Conservation (phyloP, 2,113 vertebrate genomes). For the Cebus imitator region DNA sequence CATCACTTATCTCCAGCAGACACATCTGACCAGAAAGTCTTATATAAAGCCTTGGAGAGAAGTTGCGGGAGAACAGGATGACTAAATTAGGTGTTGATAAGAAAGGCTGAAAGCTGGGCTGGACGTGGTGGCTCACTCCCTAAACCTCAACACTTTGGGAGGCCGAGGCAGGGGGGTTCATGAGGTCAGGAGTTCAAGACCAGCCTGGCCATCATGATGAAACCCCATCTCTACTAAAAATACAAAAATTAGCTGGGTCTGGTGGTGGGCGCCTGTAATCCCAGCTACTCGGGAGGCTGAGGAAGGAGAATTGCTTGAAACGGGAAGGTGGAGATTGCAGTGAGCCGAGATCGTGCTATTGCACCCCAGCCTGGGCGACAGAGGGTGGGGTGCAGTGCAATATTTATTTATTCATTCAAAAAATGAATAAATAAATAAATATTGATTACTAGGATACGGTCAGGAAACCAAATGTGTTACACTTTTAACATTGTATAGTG, state of each 20-base stretch:
- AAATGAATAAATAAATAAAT: no score
- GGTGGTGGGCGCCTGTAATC: fast-evolving
- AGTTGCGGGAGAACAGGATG: not conserved
- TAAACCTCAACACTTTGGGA: no score
- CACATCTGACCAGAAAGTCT: not conserved
- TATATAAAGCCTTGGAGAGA: not conserved
- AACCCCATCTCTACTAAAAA: no score
- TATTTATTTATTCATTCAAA: no score
- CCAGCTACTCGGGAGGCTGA: no score
- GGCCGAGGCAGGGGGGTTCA: fast-evolving
- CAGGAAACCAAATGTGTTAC: not conserved
- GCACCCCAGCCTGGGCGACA: fast-evolving
- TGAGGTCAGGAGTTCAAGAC: no score
- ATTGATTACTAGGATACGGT: not conserved
- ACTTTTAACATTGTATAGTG: not conserved
- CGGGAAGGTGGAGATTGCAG: fast-evolving
- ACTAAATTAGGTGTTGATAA: not conserved
- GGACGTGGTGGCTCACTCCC: fast-evolving
- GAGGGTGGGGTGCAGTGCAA: no score
- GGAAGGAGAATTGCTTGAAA: fast-evolving
- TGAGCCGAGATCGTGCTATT: fast-evolving
- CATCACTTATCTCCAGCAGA: conserved; percentile 47
- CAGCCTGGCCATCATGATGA: no score
- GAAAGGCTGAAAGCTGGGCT: not conserved
- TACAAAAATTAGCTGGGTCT: no score